Evolutionary conservation across 2,888 invertebrate genomes (phyloP), one percentile per base, ranked within the genome.

Genomic region (Caenorhabditis afra): DNA sequence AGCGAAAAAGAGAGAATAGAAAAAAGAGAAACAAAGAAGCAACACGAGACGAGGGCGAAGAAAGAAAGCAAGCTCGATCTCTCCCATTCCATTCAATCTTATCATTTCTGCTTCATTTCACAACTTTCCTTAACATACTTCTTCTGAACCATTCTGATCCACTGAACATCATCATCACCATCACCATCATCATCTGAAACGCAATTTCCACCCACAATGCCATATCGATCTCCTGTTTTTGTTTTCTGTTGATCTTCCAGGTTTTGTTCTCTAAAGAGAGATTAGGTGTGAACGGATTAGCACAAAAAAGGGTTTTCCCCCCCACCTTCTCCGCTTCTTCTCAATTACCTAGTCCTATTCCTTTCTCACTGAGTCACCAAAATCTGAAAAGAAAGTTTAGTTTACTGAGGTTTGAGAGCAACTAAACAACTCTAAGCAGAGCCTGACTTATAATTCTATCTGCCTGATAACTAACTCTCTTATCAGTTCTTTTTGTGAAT

Each of bases 321-420:
- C n/a, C n/a, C n/a, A 29, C 29, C 29, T 29, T 5, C 7, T 29
- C 29, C 7, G 29, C 29, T 29, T 29, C 29, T 29, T 29, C 29
- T 29, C 29, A 7, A 3, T 7, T 7, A 29, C 29, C 7, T 29
- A 3, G 7, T 29, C 29, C 29, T n/a, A n/a, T n/a, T n/a, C n/a
- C n/a, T n/a, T n/a, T n/a, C n/a, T n/a, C n/a, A n/a, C n/a, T n/a
- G n/a, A n/a, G n/a, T n/a, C n/a, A n/a, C n/a, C n/a, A n/a, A n/a
- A n/a, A n/a, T n/a, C n/a, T n/a, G n/a, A n/a, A n/a, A n/a, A n/a
- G n/a, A n/a, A n/a, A n/a, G n/a, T n/a, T n/a, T n/a, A n/a, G n/a
- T n/a, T n/a, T n/a, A n/a, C n/a, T n/a, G n/a, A n/a, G 52, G 18
- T 45, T 50, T 59, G 29, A 70, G 52, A 61, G 59, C 59, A 70